These are phyloP conservation scores for Listronotus bonariensis DNA, from an alignment of 1,140 invertebrate species.

Conservation along the genomic window DNA sequence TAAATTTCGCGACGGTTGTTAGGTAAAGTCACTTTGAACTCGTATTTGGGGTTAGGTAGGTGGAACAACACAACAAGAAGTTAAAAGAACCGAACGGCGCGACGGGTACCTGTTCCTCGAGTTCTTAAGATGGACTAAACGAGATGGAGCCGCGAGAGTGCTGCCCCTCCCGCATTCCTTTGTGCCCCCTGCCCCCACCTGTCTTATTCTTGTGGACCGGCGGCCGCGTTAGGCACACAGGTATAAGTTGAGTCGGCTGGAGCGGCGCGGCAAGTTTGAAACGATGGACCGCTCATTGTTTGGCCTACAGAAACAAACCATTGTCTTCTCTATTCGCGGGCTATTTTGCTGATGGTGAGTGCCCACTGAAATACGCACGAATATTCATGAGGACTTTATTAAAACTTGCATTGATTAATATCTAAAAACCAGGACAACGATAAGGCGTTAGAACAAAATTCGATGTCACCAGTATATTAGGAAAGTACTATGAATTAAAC, in stretches of 20 bases:
- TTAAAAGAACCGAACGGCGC: conserved; percentile 34
- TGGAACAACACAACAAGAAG: conserved; percentile 30
- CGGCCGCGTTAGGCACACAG: conserved; percentile 33
- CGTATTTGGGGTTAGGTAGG: conserved; percentile 30
- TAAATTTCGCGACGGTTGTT: not conserved
- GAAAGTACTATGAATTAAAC: too few species aligned
- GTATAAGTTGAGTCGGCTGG: conserved; percentile 25
- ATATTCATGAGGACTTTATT: conserved; percentile 12
- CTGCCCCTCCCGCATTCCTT: conserved; percentile 53
- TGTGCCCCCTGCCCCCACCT: conserved; percentile 46
- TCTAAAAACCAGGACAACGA: too few species aligned
- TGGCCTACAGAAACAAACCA: conserved; percentile 49
- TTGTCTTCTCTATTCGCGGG: conserved; percentile 52
- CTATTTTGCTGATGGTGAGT: conserved; percentile 37
- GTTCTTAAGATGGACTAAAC: conserved; percentile 51
- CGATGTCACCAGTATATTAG: too few species aligned
- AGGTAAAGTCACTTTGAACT: conserved; percentile 9
- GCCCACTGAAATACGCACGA: conserved; percentile 47
- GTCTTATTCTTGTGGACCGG: conserved; percentile 30
- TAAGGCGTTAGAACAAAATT: too few species aligned
- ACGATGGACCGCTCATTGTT: conserved; percentile 44
- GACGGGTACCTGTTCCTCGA: conserved; percentile 36
- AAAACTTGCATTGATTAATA: too few species aligned
- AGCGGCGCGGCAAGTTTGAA: conserved; percentile 50
- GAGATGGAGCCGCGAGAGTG: conserved; percentile 46